Evolutionary conservation across 92 coral and sea anemone species (phyloP), one percentile per base, ranked within the genome.

Genomic region (Micromussa lordhowensis): DNA sequence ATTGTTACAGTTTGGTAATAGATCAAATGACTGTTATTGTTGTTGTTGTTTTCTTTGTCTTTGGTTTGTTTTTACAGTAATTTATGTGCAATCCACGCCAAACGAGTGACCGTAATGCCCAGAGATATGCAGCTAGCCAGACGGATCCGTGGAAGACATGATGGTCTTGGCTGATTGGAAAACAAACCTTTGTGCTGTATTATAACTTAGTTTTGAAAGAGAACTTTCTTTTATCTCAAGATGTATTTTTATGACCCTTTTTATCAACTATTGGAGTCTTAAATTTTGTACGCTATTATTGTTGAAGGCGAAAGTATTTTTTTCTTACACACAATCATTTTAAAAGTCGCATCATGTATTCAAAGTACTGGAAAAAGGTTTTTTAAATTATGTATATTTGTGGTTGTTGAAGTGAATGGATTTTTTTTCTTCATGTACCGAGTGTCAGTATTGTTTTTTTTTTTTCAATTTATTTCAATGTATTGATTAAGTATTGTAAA

Each of bases 21-120:
- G 81, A 15, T 77, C 68, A 53, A 35, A 26, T 77, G 85, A 75
- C 77, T 11, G 29, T 29, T 48, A 85, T 66, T 88, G 86, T 86
- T 84, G 79, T 64, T 83, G 83, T 85, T 86, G 79, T 32, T 80
- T 61, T n/a, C 48, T 88, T 51, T 69, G 55, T 70, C 10, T 34
- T 73, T 88, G 8, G 88, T 36, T 36, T 69, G 48, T 2, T 64
- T 30, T 13, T 78, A 92, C 93, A 96, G 99, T 82, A 97, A 97
- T 76, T 64, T 97, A 5, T 93, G 96, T 90, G 99, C 99, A 18
- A 91, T 97, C 80, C 99, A 97, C 85, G 99, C 99, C 21, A 97
- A 95, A 58, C 91, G 99, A 55, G 97, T 97, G 30, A 97, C 99
- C 11, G 87, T 97, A 14, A 97, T 97, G 99, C 99, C 99, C 8